Evolutionary conservation across 2,888 invertebrate species (phyloP).

Genomic region (Eutolmus rufibarbis): DNA sequence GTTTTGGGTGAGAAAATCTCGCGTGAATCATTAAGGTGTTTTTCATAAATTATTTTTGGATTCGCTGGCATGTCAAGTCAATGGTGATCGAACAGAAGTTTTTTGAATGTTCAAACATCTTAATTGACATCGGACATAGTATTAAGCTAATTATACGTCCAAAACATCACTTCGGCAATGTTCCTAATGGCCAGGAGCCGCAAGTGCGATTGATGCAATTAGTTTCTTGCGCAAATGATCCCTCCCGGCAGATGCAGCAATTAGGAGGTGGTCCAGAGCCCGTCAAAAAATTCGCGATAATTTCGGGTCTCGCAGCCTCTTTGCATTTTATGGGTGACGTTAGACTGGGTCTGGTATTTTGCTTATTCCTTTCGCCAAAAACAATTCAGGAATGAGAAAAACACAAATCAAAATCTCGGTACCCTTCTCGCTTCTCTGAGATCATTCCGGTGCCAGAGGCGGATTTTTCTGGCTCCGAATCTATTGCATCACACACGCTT

Average conservation of each 20-base stretch:
- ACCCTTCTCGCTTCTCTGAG: background rate
- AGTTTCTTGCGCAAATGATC: background rate
- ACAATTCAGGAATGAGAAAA: background rate
- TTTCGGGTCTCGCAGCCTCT: background rate
- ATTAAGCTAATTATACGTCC: background rate
- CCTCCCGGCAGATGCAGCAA: background rate
- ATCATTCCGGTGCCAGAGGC: background rate
- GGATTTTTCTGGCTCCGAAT: background rate
- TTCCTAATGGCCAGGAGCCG: background rate
- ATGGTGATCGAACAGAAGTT: background rate
- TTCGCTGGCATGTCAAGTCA: slow-evolving; percentile 17
- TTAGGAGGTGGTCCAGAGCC: background rate
- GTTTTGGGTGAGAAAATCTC: slow-evolving; percentile 42
- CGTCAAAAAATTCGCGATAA: background rate
- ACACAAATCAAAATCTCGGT: background rate
- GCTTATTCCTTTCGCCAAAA: background rate
- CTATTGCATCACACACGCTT: background rate
- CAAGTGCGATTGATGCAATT: background rate
- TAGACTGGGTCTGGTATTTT: background rate
- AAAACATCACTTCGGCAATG: background rate
- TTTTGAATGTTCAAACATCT: background rate
- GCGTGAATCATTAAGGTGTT: slow-evolving; percentile 44
- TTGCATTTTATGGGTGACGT: background rate
- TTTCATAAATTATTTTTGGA: slow-evolving; percentile 45
- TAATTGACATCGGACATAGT: background rate